phyloP scores from a whole-genome alignment of 2,113 vertebrate genomes.

The Sula dactylatra region DNA sequence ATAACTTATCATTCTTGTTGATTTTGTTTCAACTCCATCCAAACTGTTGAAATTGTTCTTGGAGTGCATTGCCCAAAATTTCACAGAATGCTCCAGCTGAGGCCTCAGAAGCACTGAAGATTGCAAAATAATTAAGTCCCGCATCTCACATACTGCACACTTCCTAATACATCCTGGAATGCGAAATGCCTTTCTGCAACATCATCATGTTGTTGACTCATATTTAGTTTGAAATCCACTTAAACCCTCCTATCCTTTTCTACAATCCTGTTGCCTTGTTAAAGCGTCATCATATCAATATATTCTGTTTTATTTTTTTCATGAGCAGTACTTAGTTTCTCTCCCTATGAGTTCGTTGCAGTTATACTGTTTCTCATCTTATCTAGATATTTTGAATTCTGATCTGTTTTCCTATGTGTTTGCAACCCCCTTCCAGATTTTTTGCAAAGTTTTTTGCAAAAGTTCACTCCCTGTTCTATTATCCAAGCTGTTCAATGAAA shows the following conservation, averaged over 20 bases:
- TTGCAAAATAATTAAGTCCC: slow-evolving; percentile 31
- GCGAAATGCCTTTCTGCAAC: slow-evolving; percentile 6
- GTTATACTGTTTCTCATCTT: neutral
- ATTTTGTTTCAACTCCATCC: slow-evolving; percentile 20
- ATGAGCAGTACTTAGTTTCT: neutral
- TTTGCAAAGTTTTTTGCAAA: neutral
- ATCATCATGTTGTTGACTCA: neutral
- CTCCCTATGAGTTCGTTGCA: neutral
- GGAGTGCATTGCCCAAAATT: slow-evolving; percentile 1
- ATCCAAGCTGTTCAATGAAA: neutral
- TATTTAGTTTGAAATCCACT: neutral
- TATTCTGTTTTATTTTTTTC: neutral
- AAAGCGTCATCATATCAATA: neutral
- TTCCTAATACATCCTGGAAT: slow-evolving; percentile 23
- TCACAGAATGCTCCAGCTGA: slow-evolving; percentile 18
- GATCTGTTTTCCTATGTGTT: neutral
- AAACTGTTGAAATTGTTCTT: slow-evolving; percentile 24
- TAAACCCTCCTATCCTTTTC: neutral
- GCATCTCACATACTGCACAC: neutral
- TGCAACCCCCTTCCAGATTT: neutral
- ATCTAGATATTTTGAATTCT: neutral
- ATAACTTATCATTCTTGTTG: neutral
- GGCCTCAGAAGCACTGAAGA: neutral
- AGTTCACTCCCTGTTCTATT: neutral
- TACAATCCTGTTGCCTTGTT: neutral